phyloP scores from a whole-genome alignment of 2,113 vertebrate genomes.

The Sarotherodon lohbergeri region DNA sequence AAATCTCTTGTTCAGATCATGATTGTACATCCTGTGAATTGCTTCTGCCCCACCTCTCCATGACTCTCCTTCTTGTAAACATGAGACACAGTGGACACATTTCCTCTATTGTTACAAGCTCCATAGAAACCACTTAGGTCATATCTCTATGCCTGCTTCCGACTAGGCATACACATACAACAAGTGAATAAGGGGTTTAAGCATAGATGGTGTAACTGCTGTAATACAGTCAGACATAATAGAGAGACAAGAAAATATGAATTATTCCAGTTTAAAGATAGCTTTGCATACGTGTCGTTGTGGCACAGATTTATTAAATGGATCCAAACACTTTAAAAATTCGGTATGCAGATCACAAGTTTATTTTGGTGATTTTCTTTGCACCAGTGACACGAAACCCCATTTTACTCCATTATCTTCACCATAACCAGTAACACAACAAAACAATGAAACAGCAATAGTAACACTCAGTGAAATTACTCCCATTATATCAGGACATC shows the following conservation, averaged over 20 bases:
- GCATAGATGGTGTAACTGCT: neutral
- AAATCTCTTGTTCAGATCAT: neutral
- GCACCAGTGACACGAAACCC: neutral
- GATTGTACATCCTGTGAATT: neutral
- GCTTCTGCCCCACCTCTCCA: neutral
- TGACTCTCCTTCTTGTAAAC: neutral
- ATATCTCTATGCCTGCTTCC: neutral
- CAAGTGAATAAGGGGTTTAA: neutral
- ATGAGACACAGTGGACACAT: neutral
- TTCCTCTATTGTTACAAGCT: neutral
- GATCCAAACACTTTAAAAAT: neutral
- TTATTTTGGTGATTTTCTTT: conserved; percentile 37
- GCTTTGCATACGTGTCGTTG: neutral
- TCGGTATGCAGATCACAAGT: conserved; percentile 34
- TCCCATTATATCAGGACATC: neutral
- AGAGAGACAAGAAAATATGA: neutral
- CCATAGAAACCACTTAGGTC: neutral
- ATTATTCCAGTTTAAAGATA: neutral
- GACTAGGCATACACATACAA: neutral
- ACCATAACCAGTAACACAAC: neutral
- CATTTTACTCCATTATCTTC: neutral
- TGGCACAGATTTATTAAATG: neutral
- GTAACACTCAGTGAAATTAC: neutral
- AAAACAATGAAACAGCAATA: conserved; percentile 10
- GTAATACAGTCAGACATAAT: neutral